A percentile compares a stretch with the other conserved stretches of the same genome.
Conservation (phyloP, 2,113 vertebrate genomes). For the Craseonycteris thonglongyai region DNA sequence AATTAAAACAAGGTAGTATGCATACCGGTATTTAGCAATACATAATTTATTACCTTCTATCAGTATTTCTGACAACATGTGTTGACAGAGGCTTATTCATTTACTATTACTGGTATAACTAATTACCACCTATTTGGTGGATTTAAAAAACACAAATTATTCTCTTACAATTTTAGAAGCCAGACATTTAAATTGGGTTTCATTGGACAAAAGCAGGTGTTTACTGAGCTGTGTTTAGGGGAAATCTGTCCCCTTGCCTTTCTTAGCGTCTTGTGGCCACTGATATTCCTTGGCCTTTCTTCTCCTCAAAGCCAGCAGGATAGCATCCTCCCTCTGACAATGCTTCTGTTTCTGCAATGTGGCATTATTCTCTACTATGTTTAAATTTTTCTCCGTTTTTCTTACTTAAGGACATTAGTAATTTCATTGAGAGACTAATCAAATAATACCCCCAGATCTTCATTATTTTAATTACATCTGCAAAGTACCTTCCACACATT, state of each 20-base stretch:
- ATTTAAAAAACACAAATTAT: not conserved
- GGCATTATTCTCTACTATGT: not conserved
- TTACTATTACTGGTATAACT: not conserved
- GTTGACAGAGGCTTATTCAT: not conserved
- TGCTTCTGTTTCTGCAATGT: not conserved
- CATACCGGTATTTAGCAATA: not conserved
- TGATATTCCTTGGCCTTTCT: not conserved
- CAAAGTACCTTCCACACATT: not conserved
- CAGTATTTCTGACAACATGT: not conserved
- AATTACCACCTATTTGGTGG: not conserved
- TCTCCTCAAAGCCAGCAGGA: not conserved
- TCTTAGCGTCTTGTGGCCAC: not conserved
- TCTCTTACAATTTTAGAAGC: not conserved
- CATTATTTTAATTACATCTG: not conserved
- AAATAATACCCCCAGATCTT: not conserved
- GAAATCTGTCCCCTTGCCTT: not conserved
- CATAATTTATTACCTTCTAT: not conserved
- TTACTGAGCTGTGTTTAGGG: not conserved
- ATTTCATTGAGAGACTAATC: not conserved
- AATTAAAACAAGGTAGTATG: not conserved
- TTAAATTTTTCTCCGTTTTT: not conserved
- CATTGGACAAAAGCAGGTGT: not conserved
- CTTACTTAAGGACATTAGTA: not conserved
- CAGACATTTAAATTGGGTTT: not conserved
- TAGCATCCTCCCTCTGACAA: not conserved